Evolutionary conservation across 2,888 invertebrate species (phyloP), one percentile per base, ranked within the genome.

Genomic region (Ametastegia equiseti): DNA sequence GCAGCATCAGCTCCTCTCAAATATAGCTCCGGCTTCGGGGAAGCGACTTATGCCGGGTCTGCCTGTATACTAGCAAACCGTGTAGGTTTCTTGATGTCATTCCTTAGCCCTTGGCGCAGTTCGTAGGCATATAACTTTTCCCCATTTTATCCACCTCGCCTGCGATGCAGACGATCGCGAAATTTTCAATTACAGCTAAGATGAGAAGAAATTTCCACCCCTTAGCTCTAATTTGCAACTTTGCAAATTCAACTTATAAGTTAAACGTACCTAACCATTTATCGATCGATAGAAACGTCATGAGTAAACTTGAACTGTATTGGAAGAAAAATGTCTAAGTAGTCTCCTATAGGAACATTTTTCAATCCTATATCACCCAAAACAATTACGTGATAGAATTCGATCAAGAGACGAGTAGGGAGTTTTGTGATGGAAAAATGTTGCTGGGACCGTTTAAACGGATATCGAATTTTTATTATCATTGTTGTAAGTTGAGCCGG

Each of bases 1-100:
- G 67, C 67, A 39, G 39, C 67, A 67, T 67, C 67, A 67, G 67
- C 67, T 39, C 3, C 67, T 67, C n/a, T n/a, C 7, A 30, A 33
- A 71, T 36, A 42, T 60, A 60, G 9, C 30, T 19, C 15, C 27
- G 36, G 47, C 15, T 47, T 42, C 27, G 42, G 23, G 11, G 67
- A 39, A 67, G 67, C 67, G 15, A 39, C 36, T 39, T 67, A 39
- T 39, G 67, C 39, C 67, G 13, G 15, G 36, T n/a, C n/a, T n/a
- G 36, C 11, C 67, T 67, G 39, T 67, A 67, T 67, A 67, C 36
- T 3, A 67, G 36, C 9, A 36, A 39, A 67, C 9, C 67, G 39
- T 23, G 67, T 67, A 23, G 36, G 19, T 67, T 36, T 15, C 39
- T 36, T 33, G 36, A 39, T 23, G 36, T 67, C 67, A 23, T 19